These are phyloP conservation scores for Oegoconia quadripuncta DNA, from an alignment of 2,888 invertebrate species.

Conservation along the genomic window DNA sequence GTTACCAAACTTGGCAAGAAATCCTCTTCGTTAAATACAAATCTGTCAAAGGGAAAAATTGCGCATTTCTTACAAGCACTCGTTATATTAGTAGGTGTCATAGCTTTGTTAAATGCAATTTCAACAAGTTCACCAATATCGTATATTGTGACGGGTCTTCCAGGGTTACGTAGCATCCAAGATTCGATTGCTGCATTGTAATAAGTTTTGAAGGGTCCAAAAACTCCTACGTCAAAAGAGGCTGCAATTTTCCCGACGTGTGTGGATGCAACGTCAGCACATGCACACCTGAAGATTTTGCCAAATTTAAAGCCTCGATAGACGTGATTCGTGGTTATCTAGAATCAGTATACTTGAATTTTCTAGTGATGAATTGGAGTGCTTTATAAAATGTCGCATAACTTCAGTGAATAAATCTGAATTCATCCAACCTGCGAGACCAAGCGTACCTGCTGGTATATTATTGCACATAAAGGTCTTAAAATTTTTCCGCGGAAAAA, in stretches of 20 bases:
- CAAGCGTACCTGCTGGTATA: constrained; percentile 7
- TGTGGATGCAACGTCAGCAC: constrained; percentile 49
- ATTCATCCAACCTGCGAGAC: constrained; percentile 16
- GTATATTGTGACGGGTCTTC: constrained; percentile 41
- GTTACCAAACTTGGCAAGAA: constrained; percentile 14
- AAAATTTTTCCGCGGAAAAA: constrained; percentile 11
- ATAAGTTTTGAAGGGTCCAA: constrained; percentile 37
- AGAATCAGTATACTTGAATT: constrained; percentile 11
- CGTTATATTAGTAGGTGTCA: constrained; percentile 26
- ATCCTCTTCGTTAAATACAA: constrained; percentile 12
- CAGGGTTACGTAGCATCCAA: constrained; percentile 41
- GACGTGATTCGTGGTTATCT: constrained; percentile 16
- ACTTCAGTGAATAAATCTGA: constrained; percentile 16
- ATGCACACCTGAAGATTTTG: constrained; percentile 13
- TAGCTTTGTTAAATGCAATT: constrained; percentile 22
- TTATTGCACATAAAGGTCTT: constrained; percentile 2
- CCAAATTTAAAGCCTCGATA: constrained; percentile 13
- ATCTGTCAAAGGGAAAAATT: constrained; percentile 13
- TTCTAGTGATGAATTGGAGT: constrained; percentile 2
- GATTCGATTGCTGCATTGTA: constrained; percentile 27
- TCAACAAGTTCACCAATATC: constrained; percentile 29
- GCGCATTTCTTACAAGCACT: constrained; percentile 12
- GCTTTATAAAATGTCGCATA: constrained; percentile 20
- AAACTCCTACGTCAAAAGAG: constrained; percentile 43
- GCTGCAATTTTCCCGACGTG: constrained; percentile 47